Base-by-base conservation (phyloP, 2,888 invertebrate species). In the Synergus laeviventris region DNA sequence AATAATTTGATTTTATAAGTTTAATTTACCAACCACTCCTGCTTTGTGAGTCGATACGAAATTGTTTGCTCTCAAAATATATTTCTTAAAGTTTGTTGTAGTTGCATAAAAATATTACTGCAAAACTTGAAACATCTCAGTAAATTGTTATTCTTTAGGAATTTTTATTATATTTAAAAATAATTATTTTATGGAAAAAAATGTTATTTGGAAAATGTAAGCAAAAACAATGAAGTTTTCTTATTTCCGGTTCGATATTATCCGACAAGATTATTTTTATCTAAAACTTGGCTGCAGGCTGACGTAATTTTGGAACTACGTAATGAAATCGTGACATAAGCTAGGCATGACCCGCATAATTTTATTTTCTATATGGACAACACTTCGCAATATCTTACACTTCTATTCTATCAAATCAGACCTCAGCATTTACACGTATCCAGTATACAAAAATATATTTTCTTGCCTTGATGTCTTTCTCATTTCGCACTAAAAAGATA, bases 291-390 rank as follows among this genome's bases (percentile, higher is more conserved):
- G 56, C 24, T 73, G 60, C 70, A 73, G 54, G 76, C 54, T 80
- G 79, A 80, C 75, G 79, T 74, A 78, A 80, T 80, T 79, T 77
- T 75, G 61, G 38, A 49, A 21, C 70, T 42, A 36, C 73, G 74
- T 75, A 38, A 77, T 24, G 39, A 74, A 79, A 79, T 70, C 74
- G 62, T 78, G 78, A 76, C 74, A 76, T 76, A 74, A 78, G 70
- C 75, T 64, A 64, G 61, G 61, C 24, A 75, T 21, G 49, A 45
- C 45, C 75, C 62, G 31, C 54, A 39, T 77, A 60, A 77, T 70
- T 61, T 61, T 31, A 74, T 62, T 79, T 70, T 79, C 16, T 42
- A 21, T 62, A 38, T 38, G 38, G 61, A 21, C 12, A 66, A 66
- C 12, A 66, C 18, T 66, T 62, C 12, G 14, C 12, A 3, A 12